A percentile compares a stretch with the other conserved stretches of the same genome.
phyloP scores from a whole-genome alignment of 2,113 vertebrate species.

The Gorsachius goisagi region DNA sequence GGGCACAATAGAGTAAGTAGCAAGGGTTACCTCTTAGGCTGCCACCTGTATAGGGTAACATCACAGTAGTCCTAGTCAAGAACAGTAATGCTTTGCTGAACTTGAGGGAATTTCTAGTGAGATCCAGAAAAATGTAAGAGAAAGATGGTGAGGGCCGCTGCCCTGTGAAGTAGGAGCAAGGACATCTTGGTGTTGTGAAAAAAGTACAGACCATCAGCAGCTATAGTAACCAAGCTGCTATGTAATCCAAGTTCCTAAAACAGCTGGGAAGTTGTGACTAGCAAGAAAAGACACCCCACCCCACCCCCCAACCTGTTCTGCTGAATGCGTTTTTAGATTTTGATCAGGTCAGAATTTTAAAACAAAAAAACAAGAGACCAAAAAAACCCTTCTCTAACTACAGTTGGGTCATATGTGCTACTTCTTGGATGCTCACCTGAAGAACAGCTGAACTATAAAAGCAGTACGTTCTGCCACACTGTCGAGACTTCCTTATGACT shows the following conservation, averaged over 20 bases:
- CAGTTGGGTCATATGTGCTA: background rate
- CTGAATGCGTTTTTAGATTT: background rate
- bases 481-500: background rate
- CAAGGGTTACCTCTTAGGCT: background rate
- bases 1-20: background rate
- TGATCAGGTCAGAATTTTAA: background rate
- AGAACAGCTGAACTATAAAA: background rate
- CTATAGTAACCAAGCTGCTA: background rate
- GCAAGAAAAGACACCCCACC: background rate
- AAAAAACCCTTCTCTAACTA: background rate
- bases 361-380: background rate
- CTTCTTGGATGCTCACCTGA: background rate
- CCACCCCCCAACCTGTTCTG: background rate
- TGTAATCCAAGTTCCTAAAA: background rate
- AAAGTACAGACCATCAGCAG: background rate
- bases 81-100: background rate
- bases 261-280: background rate
- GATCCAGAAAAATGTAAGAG: background rate
- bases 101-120: background rate
- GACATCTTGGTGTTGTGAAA: background rate
- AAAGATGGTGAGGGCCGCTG: background rate
- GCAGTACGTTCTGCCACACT: rapidly evolving
- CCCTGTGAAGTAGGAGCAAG: background rate
- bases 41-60: background rate
- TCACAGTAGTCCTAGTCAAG: background rate